Base-by-base conservation (phyloP, 2,888 invertebrate species). In the Monopis laevigella region DNA sequence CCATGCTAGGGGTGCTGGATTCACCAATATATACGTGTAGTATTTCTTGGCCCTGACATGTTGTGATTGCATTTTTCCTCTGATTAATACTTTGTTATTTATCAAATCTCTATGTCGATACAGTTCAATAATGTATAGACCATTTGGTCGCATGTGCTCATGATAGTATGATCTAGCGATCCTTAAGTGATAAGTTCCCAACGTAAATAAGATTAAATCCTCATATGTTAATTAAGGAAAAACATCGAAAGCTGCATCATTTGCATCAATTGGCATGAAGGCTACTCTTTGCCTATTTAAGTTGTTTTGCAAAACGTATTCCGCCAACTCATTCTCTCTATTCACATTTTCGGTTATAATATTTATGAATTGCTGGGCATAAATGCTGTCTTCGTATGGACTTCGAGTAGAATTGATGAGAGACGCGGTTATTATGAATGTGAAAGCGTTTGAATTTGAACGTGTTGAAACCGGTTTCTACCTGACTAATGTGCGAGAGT, bases 121-220 rank as follows among this genome's bases (percentile, higher is more conserved):
- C 8, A 30, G 8, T 30, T 30, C 13, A 3, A 30, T 6, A 6
- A 10, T 13, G 21, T 35, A 35, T 4, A 35, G 3, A 19, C 21
- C 35, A 18, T 35, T 18, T 18, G 35, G 19, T 35, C 35, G 35
- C 35, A 46, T 38, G 35, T 46, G 49, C 34, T 49, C 47, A 11
- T 44, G 40, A 34, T 45, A 49, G 21, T 49, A 49, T 3, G 46
- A 45, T 27, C 44, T 26, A 2, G 46, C 45, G 10, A 42, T 21
- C 35, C 40, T 46, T 14, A 49, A 14, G 30, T 48, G 47, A 17
- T 48, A 48, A 7, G 45, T 43, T 1, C 46, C 49, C 18, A 46
- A 26, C n/a, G 43, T 28, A 26, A 45, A 30, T 10, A 47, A 29
- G n/a, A 45, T 38, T 27, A 43, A 32, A 12, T 43, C 43, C 10